phyloP scores from a whole-genome alignment of 2,113 vertebrate species.

The Sterrhoptilus dennistouni region DNA sequence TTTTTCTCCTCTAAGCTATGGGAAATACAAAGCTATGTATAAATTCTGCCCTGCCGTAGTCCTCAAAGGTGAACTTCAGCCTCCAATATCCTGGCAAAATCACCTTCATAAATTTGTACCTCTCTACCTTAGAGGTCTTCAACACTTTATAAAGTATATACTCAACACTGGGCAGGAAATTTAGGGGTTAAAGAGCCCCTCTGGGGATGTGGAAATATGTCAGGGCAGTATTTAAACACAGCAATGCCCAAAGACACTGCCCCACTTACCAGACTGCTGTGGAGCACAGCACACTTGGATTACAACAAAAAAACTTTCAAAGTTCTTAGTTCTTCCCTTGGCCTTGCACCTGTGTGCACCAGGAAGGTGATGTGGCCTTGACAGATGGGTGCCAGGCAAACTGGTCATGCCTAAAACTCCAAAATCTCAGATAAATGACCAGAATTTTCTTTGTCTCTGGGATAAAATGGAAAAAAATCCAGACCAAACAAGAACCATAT shows the following conservation, averaged over 20 bases:
- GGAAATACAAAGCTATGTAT: neutral
- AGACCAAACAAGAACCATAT: neutral
- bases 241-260: neutral
- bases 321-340: neutral
- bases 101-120: neutral
- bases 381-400: neutral
- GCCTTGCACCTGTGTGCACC: neutral
- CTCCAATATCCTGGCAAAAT: neutral
- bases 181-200: neutral
- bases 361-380: accelerated
- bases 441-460: neutral
- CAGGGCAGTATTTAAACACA: neutral
- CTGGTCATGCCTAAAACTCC: neutral
- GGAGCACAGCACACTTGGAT: neutral
- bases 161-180: neutral
- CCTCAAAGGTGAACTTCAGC: neutral
- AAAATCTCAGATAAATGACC: neutral
- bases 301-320: neutral
- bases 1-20: neutral
- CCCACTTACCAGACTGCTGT: neutral
- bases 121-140: neutral
- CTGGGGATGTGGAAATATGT: neutral
- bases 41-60: neutral
- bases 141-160: neutral
- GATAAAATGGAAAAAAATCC: neutral